Percentiles rank a stretch among this genome's conserved stretches.
phyloP scores from a whole-genome alignment of 2,888 invertebrate species.

The Cotesia congregata region DNA sequence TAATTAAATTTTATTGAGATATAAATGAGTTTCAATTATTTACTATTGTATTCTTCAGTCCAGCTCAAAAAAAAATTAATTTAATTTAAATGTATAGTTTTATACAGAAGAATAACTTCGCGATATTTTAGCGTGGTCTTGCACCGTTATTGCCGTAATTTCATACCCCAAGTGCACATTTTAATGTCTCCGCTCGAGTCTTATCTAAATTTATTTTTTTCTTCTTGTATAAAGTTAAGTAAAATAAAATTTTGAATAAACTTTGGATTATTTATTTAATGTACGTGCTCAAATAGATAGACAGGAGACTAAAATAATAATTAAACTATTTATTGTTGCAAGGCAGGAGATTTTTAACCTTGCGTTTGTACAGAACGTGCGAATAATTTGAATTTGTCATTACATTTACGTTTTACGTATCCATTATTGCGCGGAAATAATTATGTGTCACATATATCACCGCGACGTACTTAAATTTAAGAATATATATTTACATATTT shows the following conservation, averaged over 20 bases:
- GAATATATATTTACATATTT: neutral
- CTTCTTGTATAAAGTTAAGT: neutral
- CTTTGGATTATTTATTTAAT: neutral
- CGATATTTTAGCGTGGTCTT: slow-evolving; percentile 9
- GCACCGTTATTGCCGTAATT: slow-evolving; percentile 18
- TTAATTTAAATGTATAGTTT: too few relatives aligned
- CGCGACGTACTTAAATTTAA: neutral
- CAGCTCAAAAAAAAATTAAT: neutral
- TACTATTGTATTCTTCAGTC: too few relatives aligned
- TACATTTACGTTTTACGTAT: neutral
- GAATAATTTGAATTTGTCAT: slow-evolving; percentile 17
- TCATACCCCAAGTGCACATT: neutral
- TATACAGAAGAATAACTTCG: neutral
- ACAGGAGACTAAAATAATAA: neutral
- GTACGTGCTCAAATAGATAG: slow-evolving; percentile 10
- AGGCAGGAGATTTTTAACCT: slow-evolving; percentile 14
- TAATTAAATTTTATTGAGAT: neutral
- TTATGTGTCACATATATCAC: slow-evolving; percentile 1
- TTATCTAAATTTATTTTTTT: slow-evolving; percentile 3
- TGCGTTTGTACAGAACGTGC: neutral
- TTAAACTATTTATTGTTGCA: slow-evolving; percentile 5
- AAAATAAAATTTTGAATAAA: neutral
- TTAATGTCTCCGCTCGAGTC: slow-evolving; percentile 7
- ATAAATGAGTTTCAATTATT: neutral
- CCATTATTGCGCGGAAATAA: slow-evolving; percentile 12